A percentile compares a stretch with the other conserved stretches of the same genome.
These are phyloP conservation scores for Geotrupes spiniger DNA, from an alignment of 2,888 invertebrate genomes.

Conservation along the genomic window DNA sequence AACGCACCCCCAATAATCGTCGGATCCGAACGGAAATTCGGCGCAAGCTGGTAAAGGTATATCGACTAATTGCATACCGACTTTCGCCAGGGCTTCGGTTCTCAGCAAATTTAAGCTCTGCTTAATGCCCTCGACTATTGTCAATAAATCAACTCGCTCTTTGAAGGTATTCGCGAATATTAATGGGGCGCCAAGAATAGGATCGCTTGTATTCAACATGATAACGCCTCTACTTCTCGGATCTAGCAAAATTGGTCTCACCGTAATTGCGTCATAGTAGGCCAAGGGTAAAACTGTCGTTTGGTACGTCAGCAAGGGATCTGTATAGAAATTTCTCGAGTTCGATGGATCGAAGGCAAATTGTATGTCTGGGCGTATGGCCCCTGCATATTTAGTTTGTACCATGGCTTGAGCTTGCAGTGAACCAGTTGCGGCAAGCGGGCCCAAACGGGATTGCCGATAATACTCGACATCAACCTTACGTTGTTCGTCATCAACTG, in stretches of 20 bases:
- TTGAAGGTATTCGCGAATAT: constrained; percentile 70
- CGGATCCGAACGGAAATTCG: constrained; percentile 57
- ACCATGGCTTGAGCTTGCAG: constrained; percentile 60
- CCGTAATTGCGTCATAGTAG: constrained; percentile 61
- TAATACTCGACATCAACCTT: constrained; percentile 51
- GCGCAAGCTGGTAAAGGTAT: constrained; percentile 60
- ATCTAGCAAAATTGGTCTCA: constrained; percentile 60
- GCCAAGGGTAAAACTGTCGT: constrained; percentile 56
- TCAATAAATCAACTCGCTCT: constrained; percentile 61
- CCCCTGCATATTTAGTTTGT: constrained; percentile 56
- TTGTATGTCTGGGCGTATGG: constrained; percentile 63
- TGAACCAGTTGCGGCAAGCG: constrained; percentile 56
- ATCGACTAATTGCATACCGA: constrained; percentile 57
- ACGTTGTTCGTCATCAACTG: constrained; percentile 47
- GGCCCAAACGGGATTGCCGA: constrained; percentile 51
- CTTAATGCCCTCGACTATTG: constrained; percentile 60
- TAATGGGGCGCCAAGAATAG: constrained; percentile 66
- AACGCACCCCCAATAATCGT: constrained; percentile 66
- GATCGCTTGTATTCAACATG: constrained; percentile 65
- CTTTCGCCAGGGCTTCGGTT: constrained; percentile 57
- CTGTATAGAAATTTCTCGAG: constrained; percentile 57
- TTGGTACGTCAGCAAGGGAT: constrained; percentile 51
- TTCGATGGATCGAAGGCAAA: constrained; percentile 61
- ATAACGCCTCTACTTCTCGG: constrained; percentile 65
- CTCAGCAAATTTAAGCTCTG: constrained; percentile 59